These are phyloP conservation scores for Dermatemys mawii DNA, from an alignment of 2,113 vertebrate genomes.

Conservation along the genomic window DNA sequence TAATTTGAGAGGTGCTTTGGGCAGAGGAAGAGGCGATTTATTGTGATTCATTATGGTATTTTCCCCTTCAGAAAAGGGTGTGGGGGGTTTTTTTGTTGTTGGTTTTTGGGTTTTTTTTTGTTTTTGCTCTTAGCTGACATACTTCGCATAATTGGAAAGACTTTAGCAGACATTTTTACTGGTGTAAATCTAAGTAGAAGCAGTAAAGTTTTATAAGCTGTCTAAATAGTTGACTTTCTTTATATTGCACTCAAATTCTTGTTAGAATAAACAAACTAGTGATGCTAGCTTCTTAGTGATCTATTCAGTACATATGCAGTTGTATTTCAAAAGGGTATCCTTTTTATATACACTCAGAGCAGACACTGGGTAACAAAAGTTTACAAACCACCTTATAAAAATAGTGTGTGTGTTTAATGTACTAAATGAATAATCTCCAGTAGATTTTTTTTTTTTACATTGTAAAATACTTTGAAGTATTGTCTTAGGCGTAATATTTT, in stretches of 20 bases:
- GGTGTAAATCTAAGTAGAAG: background rate
- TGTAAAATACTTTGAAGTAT: background rate
- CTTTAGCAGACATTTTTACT: background rate
- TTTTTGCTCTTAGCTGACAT: background rate
- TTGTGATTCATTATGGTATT: background rate
- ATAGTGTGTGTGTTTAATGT: conserved; percentile 2
- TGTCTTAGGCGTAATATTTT: conserved; percentile 22
- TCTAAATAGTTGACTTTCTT: conserved; percentile 24
- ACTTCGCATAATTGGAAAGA: background rate
- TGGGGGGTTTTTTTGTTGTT: background rate
- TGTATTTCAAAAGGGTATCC: conserved; percentile 4
- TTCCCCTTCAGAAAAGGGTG: background rate
- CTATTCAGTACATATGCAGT: background rate
- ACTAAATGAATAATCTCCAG: conserved; percentile 15
- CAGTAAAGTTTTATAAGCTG: conserved; percentile 35
- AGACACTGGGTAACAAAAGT: background rate
- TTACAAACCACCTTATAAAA: conserved; percentile 49
- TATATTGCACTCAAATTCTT: conserved; percentile 9
- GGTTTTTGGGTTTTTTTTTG: background rate
- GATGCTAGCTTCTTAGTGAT: background rate
- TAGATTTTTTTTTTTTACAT: background rate
- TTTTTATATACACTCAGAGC: background rate
- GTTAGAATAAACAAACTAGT: conserved; percentile 27
- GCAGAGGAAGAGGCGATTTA: background rate
- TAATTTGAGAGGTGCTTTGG: background rate